Base-by-base conservation (phyloP, 2,797 vertebrate species). In the Galago senegalensis region DNA sequence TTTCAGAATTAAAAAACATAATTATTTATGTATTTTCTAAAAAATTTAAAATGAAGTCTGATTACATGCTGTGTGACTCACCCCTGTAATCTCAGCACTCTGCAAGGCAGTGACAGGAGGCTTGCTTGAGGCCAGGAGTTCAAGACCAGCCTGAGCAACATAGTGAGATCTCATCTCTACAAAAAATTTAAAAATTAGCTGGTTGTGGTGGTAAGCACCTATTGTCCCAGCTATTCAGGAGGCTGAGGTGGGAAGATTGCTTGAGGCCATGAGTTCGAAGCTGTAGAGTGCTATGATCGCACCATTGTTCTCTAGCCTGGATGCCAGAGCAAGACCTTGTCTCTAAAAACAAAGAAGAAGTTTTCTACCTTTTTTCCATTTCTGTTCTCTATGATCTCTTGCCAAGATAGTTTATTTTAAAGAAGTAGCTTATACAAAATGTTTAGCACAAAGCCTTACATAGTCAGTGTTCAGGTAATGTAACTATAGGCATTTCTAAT, bases 321-420 rank as follows among this genome's bases (percentile, higher is more conserved):
- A 17, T 69, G 31, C n/a, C 31, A 69, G 31, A n/a, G 31, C 31
- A 69, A 34, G 31, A 69, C 8, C 31, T 34, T 69, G 31, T 69
- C 31, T 69, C 31, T 34, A 69, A 69, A 63, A 63, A 53, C 49
- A 53, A 25, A 94, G 92, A 29, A 80, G 27, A 96, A 86, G 25
- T 85, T 17, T 81, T 96, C 23, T 80, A 75, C 31, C 49, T 90
- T 14, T 73, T 27, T 89, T 86, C 31, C 5, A 60, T 2, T 93
- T 73, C 3, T 65, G 16, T 77, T 61, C 23, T 95, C 40, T 69
- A 75, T 31, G 58, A 69, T 69, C 72, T 61, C 14, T 87, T 87
- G 21, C 27, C 63, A 56, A 63, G 16, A 16, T 60, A 61, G 4
- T 84, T 94, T 81, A 46, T 84, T 95, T 93, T 89, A 89, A 93